Percentiles rank a stretch among this genome's conserved stretches.
These are phyloP conservation scores for Nyctibius grandis DNA, from an alignment of 2,797 vertebrate species.

Conservation along the genomic window DNA sequence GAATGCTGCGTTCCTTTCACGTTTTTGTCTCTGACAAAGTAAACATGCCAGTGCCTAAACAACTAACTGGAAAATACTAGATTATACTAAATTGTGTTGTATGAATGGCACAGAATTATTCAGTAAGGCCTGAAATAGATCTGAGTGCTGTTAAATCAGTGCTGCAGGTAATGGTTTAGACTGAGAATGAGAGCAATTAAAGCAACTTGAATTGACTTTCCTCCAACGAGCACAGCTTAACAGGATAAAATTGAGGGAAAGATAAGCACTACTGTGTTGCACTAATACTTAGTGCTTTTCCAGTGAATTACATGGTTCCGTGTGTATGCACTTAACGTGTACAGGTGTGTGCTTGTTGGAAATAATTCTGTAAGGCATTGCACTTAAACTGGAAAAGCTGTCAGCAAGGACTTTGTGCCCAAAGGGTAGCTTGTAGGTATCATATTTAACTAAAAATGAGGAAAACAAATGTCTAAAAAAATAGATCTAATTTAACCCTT, in stretches of 20 bases:
- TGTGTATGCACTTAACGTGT: background rate
- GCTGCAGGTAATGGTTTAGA: background rate
- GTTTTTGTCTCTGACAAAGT: background rate
- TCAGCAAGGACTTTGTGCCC: background rate
- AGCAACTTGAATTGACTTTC: constrained; percentile 13
- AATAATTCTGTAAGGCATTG: background rate
- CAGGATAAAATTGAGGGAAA: background rate
- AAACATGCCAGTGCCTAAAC: background rate
- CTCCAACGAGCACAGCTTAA: background rate
- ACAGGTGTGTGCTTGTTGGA: background rate
- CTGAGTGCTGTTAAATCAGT: background rate
- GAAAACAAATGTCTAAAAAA: background rate
- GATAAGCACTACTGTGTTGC: background rate
- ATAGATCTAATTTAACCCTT: background rate
- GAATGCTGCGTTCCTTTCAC: background rate
- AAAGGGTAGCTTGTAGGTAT: background rate
- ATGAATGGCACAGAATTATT: background rate
- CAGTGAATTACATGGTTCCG: background rate
- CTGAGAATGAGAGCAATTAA: background rate
- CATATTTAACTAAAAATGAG: background rate
- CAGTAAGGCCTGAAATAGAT: background rate
- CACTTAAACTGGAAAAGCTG: background rate
- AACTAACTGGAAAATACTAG: background rate
- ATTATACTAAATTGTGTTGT: background rate
- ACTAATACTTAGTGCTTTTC: background rate